phyloP scores from a whole-genome alignment of 2,113 vertebrate genomes.

The Rhizomys pruinosus region DNA sequence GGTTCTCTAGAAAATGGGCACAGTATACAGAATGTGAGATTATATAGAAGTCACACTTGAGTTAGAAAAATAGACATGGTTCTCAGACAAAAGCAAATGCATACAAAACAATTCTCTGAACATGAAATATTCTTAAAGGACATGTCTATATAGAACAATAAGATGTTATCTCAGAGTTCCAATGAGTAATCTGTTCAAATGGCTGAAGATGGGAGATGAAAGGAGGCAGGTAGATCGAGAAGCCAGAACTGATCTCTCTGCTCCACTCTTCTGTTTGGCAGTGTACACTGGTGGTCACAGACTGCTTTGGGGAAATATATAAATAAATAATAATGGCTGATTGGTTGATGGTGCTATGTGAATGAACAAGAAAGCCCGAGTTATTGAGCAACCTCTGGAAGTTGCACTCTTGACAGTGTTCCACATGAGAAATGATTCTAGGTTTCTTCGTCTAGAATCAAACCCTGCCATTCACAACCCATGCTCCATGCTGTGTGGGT shows the following conservation, averaged over 20 bases:
- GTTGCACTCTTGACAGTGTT: constrained; percentile 51
- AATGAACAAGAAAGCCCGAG: constrained; percentile 65
- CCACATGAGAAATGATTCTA: constrained; percentile 61
- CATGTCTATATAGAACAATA: constrained; percentile 83
- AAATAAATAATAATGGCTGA: background rate
- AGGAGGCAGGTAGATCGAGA: constrained; percentile 71
- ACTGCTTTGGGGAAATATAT: constrained; percentile 37
- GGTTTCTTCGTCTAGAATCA: constrained; percentile 62
- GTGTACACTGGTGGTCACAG: constrained; percentile 67
- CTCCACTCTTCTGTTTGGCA: constrained; percentile 71
- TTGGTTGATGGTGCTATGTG: constrained; percentile 7
- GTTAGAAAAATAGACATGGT: constrained; percentile 90
- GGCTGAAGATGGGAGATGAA: constrained; percentile 58
- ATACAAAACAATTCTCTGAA: constrained; percentile 86
- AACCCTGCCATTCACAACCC: constrained; percentile 72
- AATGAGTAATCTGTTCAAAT: constrained; percentile 71
- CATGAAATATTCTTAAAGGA: constrained; percentile 85
- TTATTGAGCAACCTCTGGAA: constrained; percentile 50
- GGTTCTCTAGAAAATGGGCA: constrained; percentile 82
- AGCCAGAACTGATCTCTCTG: constrained; percentile 55
- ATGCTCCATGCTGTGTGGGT: constrained; percentile 66
- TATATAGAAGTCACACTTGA: constrained; percentile 83
- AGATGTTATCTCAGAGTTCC: constrained; percentile 68
- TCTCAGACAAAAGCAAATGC: constrained; percentile 83
- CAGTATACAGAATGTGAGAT: constrained; percentile 79